A percentile compares a stretch with the other conserved stretches of the same genome.
These are phyloP conservation scores for Chlorops oryzae DNA, from an alignment of 1,140 invertebrate species.

Conservation along the genomic window DNA sequence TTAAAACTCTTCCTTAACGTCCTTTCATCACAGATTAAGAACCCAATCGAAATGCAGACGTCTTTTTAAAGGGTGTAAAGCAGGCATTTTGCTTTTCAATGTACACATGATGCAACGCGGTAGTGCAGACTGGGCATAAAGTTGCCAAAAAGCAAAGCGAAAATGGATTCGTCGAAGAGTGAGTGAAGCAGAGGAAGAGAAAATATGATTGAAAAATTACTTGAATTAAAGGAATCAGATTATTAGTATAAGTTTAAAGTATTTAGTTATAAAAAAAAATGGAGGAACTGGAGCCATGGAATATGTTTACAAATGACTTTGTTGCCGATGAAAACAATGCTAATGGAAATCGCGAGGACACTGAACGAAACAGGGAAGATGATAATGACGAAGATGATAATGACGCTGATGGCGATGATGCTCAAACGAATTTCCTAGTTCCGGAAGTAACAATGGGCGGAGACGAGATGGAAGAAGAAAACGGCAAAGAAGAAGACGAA, in stretches of 20 bases:
- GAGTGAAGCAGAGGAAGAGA: conserved; percentile 1
- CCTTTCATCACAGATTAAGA: too few species aligned
- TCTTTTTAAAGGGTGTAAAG: too few species aligned
- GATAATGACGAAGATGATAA: conserved; percentile 17
- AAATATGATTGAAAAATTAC: conserved; percentile 2
- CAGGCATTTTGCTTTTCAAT: too few species aligned
- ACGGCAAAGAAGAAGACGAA: conserved; percentile 18
- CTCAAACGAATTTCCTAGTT: conserved; percentile 10
- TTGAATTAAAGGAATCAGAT: not conserved
- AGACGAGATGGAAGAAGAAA: conserved; percentile 5
- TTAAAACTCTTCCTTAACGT: too few species aligned
- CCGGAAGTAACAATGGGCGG: conserved; percentile 13
- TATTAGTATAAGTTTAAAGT: too few species aligned
- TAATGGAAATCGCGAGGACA: not conserved
- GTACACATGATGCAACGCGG: too few species aligned
- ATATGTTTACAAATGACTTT: conserved; percentile 40
- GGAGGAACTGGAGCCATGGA: conserved; percentile 42
- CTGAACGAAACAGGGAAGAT: conserved; percentile 9
- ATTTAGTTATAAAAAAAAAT: conserved; percentile 19
- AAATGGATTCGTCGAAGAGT: not conserved
- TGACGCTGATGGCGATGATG: conserved; percentile 10
- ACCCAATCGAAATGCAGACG: too few species aligned
- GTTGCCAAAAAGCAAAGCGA: not conserved
- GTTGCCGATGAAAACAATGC: conserved; percentile 20
- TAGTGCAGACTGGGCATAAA: too few species aligned